phyloP scores from a whole-genome alignment of 1,140 invertebrate species.

The Teleogryllus occipitalis region DNA sequence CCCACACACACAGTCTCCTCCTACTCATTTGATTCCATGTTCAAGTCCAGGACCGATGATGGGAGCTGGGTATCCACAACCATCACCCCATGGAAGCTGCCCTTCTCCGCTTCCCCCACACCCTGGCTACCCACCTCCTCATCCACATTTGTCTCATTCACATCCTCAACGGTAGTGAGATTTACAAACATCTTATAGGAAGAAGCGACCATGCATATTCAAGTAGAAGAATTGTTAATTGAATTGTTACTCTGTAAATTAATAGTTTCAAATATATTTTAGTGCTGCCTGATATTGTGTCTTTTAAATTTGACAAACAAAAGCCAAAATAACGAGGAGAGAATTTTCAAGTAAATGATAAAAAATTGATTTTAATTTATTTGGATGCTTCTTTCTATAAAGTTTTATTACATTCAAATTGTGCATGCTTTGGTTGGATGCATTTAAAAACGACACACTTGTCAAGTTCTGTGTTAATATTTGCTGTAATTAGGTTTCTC shows the following conservation, averaged over 20 bases:
- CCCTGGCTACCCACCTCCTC: constrained; percentile 37
- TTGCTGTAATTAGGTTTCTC: neutral
- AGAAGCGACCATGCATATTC: no score
- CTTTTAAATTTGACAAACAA: no score
- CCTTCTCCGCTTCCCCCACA: constrained; percentile 50
- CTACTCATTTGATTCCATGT: constrained; percentile 52
- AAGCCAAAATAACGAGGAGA: no score
- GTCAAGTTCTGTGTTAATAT: neutral
- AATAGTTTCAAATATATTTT: no score
- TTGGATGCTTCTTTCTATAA: no score
- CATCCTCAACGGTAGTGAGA: constrained; percentile 57
- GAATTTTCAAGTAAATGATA: no score
- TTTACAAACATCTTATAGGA: no score
- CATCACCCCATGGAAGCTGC: constrained; percentile 33
- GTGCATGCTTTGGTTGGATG: neutral
- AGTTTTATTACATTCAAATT: no score
- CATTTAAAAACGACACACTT: neutral
- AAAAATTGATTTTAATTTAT: no score
- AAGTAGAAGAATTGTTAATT: no score
- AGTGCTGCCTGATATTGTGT: no score
- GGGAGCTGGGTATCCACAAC: constrained; percentile 44
- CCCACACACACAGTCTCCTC: constrained; percentile 48
- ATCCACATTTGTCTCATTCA: constrained; percentile 50
- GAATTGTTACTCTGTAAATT: no score
- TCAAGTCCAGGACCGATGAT: constrained; percentile 45